Evolutionary conservation across 64 coral and sea anemone genomes (phyloP).

Genomic region (Dendronephthya gigantea): DNA sequence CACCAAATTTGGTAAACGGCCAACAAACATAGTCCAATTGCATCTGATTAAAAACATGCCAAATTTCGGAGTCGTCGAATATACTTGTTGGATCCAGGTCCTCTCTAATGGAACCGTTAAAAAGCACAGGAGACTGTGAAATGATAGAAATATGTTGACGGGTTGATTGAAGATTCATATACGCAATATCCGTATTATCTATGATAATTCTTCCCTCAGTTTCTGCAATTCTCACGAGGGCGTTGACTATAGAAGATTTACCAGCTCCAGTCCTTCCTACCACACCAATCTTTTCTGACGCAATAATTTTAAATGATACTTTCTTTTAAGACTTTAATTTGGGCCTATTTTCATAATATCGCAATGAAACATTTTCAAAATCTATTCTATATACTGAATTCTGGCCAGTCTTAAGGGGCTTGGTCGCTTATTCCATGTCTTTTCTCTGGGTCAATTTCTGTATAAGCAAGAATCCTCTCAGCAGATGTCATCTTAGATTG

Average conservation of each 20-base stretch:
- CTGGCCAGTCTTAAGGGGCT: conserved; percentile 31
- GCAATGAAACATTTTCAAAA: conserved; percentile 17
- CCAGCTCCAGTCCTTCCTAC: conserved; percentile 47
- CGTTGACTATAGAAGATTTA: conserved; percentile 44
- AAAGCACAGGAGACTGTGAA: conserved; percentile 47
- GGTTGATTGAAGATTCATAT: conserved; percentile 23
- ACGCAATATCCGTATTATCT: conserved; percentile 16
- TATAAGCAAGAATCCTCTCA: conserved; percentile 20
- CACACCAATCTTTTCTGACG: conserved; percentile 45
- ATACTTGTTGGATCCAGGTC: conserved; percentile 40
- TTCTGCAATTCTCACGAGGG: conserved; percentile 43
- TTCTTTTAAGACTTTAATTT: conserved; percentile 1
- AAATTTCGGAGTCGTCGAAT: conserved; percentile 37
- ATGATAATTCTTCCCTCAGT: conserved; percentile 38
- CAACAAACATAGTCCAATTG: conserved; percentile 29
- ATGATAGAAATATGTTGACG: conserved; percentile 34
- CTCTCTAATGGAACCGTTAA: conserved; percentile 42
- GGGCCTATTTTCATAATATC: conserved; percentile 37
- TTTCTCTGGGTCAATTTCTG: conserved; percentile 23
- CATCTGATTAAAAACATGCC: conserved; percentile 39
- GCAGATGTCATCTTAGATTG: too few relatives aligned
- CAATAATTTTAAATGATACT: conserved; percentile 11
- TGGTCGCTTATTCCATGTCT: conserved; percentile 11
- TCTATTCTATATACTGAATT: conserved; percentile 2
- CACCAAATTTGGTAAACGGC: conserved; percentile 2